Evolutionary conservation across 2,797 vertebrate species (phyloP).

Genomic region (Alca torda): DNA sequence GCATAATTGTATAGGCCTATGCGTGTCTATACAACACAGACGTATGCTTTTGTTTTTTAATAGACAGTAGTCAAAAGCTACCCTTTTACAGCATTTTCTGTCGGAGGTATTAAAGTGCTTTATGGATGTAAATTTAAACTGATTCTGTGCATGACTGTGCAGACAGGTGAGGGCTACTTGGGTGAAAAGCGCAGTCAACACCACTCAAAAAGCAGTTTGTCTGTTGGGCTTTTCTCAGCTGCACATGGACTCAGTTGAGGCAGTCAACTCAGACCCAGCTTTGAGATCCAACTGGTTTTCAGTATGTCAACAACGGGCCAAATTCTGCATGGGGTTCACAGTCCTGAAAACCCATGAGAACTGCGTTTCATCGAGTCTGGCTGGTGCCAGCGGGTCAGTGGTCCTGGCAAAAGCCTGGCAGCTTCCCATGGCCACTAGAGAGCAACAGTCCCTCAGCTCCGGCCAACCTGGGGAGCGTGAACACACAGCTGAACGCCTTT

Average conservation of each 20-base stretch:
- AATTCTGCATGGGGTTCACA: not conserved
- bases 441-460: not conserved
- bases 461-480: accelerated
- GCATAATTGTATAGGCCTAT: not conserved
- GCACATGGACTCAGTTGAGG: not conserved
- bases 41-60: not conserved
- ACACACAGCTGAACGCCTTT: accelerated
- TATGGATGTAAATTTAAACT: not conserved
- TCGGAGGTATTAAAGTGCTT: not conserved
- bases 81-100: not conserved
- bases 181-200: not conserved
- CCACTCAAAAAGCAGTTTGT: not conserved
- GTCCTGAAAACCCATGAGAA: not conserved
- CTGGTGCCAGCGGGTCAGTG: not conserved
- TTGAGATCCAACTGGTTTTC: not conserved
- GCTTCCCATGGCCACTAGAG: not conserved
- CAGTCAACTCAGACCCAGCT: not conserved
- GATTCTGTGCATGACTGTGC: not conserved
- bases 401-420: not conserved
- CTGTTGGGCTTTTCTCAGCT: not conserved
- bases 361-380: not conserved
- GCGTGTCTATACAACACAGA: not conserved
- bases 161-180: not conserved
- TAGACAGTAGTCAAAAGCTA: not conserved
- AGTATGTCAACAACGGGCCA: not conserved